Evolutionary conservation across 2,113 vertebrate genomes (phyloP).

Genomic region (Brienomyrus brachyistius): DNA sequence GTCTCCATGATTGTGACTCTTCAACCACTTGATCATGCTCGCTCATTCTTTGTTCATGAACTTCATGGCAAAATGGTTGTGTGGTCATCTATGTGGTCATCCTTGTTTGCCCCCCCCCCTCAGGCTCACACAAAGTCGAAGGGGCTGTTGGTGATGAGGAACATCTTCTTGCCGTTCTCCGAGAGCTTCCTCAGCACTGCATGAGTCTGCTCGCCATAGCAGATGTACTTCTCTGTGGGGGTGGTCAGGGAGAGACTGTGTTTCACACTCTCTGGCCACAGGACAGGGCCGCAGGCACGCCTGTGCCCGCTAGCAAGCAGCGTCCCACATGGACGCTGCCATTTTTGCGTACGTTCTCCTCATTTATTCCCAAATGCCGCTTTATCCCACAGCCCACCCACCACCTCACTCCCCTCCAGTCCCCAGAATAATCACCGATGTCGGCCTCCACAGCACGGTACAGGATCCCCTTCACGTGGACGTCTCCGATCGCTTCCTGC

Average conservation of each 20-base stretch:
- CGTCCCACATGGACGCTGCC: not conserved
- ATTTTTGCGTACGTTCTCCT: not conserved
- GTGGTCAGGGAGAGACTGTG: not conserved
- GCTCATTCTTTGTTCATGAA: not conserved
- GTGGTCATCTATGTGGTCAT: not conserved
- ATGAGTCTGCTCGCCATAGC: constrained; percentile 86
- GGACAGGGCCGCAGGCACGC: not conserved
- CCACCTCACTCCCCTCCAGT: not conserved
- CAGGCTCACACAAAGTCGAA: constrained; percentile 94
- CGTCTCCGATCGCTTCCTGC: constrained; percentile 89
- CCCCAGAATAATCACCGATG: constrained; percentile 66
- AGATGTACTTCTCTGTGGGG: constrained; percentile 81
- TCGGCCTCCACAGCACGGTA: constrained; percentile 92
- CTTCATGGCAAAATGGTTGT: not conserved
- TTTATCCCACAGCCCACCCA: not conserved
- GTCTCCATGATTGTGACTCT: not conserved
- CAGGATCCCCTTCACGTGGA: constrained; percentile 94
- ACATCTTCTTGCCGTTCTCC: constrained; percentile 92
- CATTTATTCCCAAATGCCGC: not conserved
- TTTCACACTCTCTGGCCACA: not conserved
- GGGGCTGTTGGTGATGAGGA: constrained; percentile 96
- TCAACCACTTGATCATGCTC: not conserved
- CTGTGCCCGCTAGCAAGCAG: too few relatives aligned
- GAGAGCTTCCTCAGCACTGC: constrained; percentile 86
- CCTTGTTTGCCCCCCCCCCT: too few relatives aligned